Base-by-base conservation (phyloP, 2,888 invertebrate genomes). In the Mythimna vitellina region DNA sequence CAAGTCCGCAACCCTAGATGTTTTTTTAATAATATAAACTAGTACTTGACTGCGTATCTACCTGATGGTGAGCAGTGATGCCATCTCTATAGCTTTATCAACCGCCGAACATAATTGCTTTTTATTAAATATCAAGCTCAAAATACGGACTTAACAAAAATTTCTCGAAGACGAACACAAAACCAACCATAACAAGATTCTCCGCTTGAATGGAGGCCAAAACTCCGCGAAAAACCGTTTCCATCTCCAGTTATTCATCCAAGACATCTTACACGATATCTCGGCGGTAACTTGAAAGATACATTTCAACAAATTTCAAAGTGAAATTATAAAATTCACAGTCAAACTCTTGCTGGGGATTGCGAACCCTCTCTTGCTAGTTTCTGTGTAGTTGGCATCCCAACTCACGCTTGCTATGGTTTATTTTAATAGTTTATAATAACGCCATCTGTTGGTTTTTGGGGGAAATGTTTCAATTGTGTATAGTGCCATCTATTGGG, bases 301-400 rank as follows among this genome's bases (percentile, higher is more conserved):
- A 86, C 82, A 88, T 88, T 86, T 83, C 83, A 85, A 84, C 81
- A 80, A 84, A 85, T 86, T 83, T 82, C 76, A 82, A 86, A 86
- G 87, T 87, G 67, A 85, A 87, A 88, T 87, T 85, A 87, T 84
- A 82, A 88, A 84, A 86, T 88, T 86, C 85, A 78, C 80, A 78
- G 84, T 49, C 72, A 57, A 83, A 88, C 80, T 88, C 65, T 65
- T 57, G 65, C 70, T 57, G 46, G 54, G 54, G n/a, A 68, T 60
- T 70, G 70, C 66, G 73, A 62, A 46, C 58, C 49, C 56, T 70
- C 49, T 66, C 57, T 66, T 61, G 65, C 54, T 66, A 81, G 83
- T 81, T 84, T 51, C 22, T 10, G 61, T 79, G 63, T 69, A 85
- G 76, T 83, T 79, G 42, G 60, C 25, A 5, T 20, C n/a, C 35